These are phyloP conservation scores for Ptychadena robeensis DNA, from an alignment of 2,797 vertebrate genomes.

Conservation along the genomic window DNA sequence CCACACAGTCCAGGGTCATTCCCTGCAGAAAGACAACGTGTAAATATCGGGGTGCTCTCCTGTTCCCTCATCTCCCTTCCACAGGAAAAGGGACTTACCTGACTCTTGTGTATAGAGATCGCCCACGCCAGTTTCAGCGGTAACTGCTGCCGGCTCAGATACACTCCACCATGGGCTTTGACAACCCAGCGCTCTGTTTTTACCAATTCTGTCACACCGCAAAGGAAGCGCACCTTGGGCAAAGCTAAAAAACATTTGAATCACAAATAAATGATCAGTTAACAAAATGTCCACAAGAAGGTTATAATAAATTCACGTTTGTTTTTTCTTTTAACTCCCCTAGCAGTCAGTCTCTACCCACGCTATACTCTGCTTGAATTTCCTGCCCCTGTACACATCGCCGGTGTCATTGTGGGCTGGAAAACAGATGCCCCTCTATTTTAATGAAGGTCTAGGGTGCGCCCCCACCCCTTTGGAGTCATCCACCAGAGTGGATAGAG, in stretches of 20 bases:
- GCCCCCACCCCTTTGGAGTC: too few species aligned
- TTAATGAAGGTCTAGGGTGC: too few species aligned
- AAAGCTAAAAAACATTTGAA: conserved; percentile 82
- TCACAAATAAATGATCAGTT: too few species aligned
- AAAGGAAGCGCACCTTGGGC: conserved; percentile 89
- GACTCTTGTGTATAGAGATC: conserved; percentile 98
- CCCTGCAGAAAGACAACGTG: conserved; percentile 75
- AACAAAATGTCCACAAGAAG: too few species aligned
- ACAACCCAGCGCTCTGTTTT: conserved; percentile 88
- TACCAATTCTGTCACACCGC: conserved; percentile 83
- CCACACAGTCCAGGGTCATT: conserved; percentile 96
- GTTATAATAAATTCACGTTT: too few species aligned
- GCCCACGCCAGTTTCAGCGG: conserved; percentile 97
- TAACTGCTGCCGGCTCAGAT: conserved; percentile 88
- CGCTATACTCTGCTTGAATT: too few species aligned
- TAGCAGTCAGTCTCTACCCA: too few species aligned
- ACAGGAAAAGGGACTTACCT: conserved; percentile 73
- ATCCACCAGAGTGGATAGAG: too few species aligned
- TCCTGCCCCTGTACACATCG: too few species aligned
- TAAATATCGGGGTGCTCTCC: not conserved
- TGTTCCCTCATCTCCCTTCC: not conserved
- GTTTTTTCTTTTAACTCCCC: too few species aligned
- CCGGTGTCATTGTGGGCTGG: too few species aligned
- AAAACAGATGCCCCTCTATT: too few species aligned
- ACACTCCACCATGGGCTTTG: conserved; percentile 80